Evolutionary conservation across 1,140 invertebrate genomes (phyloP).

Genomic region (Drosophila aff.): DNA sequence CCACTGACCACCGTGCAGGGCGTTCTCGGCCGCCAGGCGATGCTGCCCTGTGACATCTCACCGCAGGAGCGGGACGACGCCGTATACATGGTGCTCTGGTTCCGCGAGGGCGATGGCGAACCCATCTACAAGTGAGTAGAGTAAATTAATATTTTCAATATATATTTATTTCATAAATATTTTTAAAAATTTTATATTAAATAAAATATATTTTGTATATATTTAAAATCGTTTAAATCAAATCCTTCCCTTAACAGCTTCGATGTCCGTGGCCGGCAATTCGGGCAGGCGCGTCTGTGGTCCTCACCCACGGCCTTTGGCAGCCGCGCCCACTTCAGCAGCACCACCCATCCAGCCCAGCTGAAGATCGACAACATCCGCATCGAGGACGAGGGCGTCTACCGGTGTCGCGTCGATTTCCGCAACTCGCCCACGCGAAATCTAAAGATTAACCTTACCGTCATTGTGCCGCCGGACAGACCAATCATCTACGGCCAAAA

Average conservation of each 20-base stretch:
- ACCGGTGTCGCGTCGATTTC: slow-evolving; percentile 95
- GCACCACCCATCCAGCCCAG: slow-evolving; percentile 89
- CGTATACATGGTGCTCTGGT: slow-evolving; percentile 95
- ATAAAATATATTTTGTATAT: neutral
- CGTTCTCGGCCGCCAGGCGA: slow-evolving; percentile 91
- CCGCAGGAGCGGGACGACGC: slow-evolving; percentile 91
- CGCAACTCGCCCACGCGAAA: slow-evolving; percentile 94
- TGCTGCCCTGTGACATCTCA: slow-evolving; percentile 93
- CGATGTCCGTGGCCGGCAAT: slow-evolving; percentile 91
- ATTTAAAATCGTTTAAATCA: neutral
- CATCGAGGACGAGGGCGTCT: slow-evolving; percentile 91
- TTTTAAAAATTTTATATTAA: neutral
- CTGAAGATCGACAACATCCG: slow-evolving; percentile 90
- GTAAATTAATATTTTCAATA: neutral
- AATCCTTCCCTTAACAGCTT: slow-evolving; percentile 88
- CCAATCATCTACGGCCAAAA: slow-evolving; percentile 94
- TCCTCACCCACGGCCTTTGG: slow-evolving; percentile 92
- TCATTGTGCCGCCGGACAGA: slow-evolving; percentile 93
- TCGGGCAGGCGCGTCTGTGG: slow-evolving; percentile 91
- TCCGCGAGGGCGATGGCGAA: slow-evolving; percentile 93
- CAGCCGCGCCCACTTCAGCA: slow-evolving; percentile 90
- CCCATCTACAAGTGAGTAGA: slow-evolving; percentile 92
- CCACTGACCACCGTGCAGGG: slow-evolving; percentile 92
- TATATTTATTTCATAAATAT: neutral
- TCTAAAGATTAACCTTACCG: slow-evolving; percentile 93